Conservation (phyloP, 2,888 invertebrate genomes). For the Plemyria rubiginata region DNA sequence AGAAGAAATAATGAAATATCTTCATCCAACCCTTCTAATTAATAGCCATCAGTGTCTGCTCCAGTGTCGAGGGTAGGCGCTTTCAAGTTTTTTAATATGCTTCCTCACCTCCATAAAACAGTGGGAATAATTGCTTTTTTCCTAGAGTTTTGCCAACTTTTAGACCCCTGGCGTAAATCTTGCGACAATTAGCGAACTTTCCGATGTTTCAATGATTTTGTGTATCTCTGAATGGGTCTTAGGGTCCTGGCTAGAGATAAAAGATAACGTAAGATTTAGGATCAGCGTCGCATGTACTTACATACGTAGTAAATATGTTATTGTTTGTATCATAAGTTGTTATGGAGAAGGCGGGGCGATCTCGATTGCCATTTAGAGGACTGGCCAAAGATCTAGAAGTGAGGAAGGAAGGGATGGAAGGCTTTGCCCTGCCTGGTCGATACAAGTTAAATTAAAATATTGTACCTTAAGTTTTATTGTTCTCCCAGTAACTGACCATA, state of each 20-base stretch:
- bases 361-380: too few relatives aligned
- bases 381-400: too few relatives aligned
- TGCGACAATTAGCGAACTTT: constrained; percentile 70
- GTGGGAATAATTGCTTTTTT: constrained; percentile 78
- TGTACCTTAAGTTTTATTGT: too few relatives aligned
- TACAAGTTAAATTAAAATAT: too few relatives aligned
- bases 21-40: constrained; percentile 84
- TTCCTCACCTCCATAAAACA: constrained; percentile 81
- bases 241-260: constrained; percentile 17
- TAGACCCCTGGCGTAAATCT: constrained; percentile 54
- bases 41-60: constrained; percentile 84
- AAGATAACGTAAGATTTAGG: constrained; percentile 12
- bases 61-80: constrained; percentile 78
- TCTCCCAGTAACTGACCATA: too few relatives aligned
- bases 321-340: background rate
- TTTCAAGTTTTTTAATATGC: constrained; percentile 84
- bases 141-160: constrained; percentile 57
- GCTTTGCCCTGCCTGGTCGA: too few relatives aligned
- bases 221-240: constrained; percentile 47
- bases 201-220: constrained; percentile 50
- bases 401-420: too few relatives aligned
- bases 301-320: background rate
- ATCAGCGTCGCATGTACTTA: background rate
- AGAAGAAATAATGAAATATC: constrained; percentile 81
- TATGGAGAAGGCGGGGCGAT: too few relatives aligned